Evolutionary conservation across 2,888 invertebrate species (phyloP).

Genomic region (Mythimna albipuncta): DNA sequence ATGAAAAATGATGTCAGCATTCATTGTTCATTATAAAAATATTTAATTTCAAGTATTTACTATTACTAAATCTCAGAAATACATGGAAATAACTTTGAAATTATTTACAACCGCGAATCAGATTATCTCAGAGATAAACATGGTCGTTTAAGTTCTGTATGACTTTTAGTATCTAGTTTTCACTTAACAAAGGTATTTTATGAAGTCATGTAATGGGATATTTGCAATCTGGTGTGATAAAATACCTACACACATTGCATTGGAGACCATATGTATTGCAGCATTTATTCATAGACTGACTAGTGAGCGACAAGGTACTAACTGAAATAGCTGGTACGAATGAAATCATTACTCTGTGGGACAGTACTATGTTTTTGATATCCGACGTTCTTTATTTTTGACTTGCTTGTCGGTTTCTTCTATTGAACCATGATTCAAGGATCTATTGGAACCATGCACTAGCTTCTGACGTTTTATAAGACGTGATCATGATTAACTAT

Average conservation of each 20-base stretch:
- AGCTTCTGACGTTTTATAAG: too few relatives aligned
- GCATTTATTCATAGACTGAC: conserved; percentile 10
- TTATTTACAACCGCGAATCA: conserved; percentile 32
- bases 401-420: too few relatives aligned
- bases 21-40: conserved; percentile 18
- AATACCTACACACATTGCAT: background rate
- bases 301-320: background rate
- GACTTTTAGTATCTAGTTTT: conserved; percentile 34
- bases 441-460: too few relatives aligned
- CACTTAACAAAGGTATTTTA: conserved; percentile 38
- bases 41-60: background rate
- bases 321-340: background rate
- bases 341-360: too few relatives aligned
- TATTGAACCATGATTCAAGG: too few relatives aligned
- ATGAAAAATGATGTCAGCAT: conserved; percentile 1
- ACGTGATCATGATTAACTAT: too few relatives aligned
- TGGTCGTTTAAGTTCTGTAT: conserved; percentile 21
- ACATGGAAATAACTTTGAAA: conserved; percentile 35
- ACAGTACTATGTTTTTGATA: too few relatives aligned
- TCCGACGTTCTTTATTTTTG: too few relatives aligned
- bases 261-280: background rate
- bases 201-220: conserved; percentile 8
- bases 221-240: background rate
- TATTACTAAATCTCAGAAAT: conserved; percentile 28
- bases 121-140: conserved; percentile 41